These are phyloP conservation scores for Leucozona laternaria DNA, from an alignment of 2,888 invertebrate genomes.

Conservation along the genomic window DNA sequence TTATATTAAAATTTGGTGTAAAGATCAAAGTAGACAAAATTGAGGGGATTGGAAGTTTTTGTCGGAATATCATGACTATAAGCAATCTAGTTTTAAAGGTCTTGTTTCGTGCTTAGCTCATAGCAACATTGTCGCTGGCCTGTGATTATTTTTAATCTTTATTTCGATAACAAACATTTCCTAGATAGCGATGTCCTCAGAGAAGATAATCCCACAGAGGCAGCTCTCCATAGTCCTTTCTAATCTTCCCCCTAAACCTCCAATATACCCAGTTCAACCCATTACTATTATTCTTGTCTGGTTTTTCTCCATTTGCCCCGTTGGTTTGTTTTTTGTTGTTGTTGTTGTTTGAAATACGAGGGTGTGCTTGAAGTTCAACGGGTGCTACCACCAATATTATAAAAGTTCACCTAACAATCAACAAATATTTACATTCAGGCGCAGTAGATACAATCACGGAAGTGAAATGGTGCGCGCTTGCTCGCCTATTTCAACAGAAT, in stretches of 20 bases:
- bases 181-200: background rate
- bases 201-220: background rate
- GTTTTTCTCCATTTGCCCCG: slow-evolving; percentile 35
- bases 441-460: slow-evolving; percentile 66
- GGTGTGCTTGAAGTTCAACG: slow-evolving; percentile 67
- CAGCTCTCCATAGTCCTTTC: background rate
- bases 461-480: slow-evolving; percentile 47
- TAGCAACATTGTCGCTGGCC: no score
- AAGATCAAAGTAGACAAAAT: no score
- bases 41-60: no score
- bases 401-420: slow-evolving; percentile 6
- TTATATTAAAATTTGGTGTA: no score
- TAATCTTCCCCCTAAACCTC: background rate
- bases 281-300: slow-evolving; percentile 64
- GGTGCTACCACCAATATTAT: slow-evolving; percentile 37
- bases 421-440: background rate
- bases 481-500: slow-evolving; percentile 60
- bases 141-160: no score
- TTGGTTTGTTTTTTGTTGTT: background rate
- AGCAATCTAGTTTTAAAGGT: no score
- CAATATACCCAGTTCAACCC: slow-evolving; percentile 32
- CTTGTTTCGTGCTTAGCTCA: no score
- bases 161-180: background rate
- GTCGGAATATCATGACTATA: no score
- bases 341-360: slow-evolving; percentile 58